phyloP scores from a whole-genome alignment of 2,797 vertebrate species.

The Coendou prehensilis region DNA sequence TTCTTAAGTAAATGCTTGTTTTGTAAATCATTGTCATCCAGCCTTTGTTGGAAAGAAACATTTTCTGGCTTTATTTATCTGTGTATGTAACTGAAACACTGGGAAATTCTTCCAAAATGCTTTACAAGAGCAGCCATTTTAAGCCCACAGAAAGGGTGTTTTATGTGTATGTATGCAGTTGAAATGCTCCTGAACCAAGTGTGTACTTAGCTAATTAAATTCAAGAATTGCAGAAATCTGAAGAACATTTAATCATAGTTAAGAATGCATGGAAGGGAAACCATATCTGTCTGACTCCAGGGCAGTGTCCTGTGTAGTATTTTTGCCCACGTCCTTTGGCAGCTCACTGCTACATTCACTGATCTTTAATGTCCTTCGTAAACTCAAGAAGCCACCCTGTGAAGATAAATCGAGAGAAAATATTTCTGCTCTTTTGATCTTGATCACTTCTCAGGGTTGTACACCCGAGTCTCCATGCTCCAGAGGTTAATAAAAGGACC shows the following conservation, averaged over 20 bases:
- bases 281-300: background rate
- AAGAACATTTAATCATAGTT: conserved; percentile 55
- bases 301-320: background rate
- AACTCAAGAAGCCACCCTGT: conserved; percentile 57
- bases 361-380: conserved; percentile 51
- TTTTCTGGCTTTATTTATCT: conserved; percentile 59
- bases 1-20: conserved; percentile 40
- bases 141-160: conserved; percentile 22
- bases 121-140: background rate
- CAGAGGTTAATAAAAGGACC: conserved; percentile 4
- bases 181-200: conserved; percentile 48
- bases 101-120: conserved; percentile 49
- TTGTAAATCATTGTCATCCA: conserved; percentile 48
- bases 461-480: conserved; percentile 38
- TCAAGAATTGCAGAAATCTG: conserved; percentile 50
- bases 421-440: conserved; percentile 56
- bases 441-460: conserved; percentile 55
- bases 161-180: background rate
- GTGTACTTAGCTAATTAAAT: conserved; percentile 59
- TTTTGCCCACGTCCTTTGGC: conserved; percentile 57
- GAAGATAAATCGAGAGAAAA: conserved; percentile 54
- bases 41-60: background rate
- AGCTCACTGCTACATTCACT: conserved; percentile 53
- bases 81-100: conserved; percentile 2
- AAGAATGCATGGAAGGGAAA: background rate